Percentiles rank a stretch among this genome's conserved stretches.
phyloP scores from a whole-genome alignment of 1,140 invertebrate genomes.

The Holotrichia oblita region DNA sequence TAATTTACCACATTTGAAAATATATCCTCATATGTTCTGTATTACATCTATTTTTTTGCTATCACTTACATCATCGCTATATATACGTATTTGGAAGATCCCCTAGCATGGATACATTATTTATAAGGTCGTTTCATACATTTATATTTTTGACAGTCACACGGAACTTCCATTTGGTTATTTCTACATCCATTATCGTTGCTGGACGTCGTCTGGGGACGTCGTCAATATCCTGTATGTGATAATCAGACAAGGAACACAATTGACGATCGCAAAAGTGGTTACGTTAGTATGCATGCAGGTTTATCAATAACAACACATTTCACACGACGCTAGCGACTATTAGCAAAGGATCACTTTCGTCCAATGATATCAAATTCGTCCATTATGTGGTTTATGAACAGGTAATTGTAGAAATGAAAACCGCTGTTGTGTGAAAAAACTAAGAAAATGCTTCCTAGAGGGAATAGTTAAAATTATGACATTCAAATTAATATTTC shows the following conservation, averaged over 20 bases:
- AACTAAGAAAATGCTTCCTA: no score
- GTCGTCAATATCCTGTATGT: background rate
- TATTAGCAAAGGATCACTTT: no score
- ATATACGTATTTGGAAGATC: background rate
- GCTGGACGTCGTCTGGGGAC: background rate
- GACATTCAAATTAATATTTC: no score
- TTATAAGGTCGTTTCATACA: background rate
- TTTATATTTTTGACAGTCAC: conserved; percentile 20
- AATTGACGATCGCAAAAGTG: background rate
- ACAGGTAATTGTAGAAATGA: no score
- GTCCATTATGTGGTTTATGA: no score
- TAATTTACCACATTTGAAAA: no score
- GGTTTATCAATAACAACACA: no score
- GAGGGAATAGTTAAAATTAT: no score
- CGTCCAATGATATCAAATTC: no score
- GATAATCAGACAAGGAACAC: background rate
- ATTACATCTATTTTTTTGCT: background rate
- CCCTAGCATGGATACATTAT: conserved; percentile 1
- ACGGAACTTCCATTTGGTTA: conserved; percentile 11
- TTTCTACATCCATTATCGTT: background rate
- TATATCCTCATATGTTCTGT: background rate
- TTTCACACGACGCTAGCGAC: no score
- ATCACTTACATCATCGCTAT: background rate
- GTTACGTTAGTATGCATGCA: background rate
- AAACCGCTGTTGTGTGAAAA: no score